Evolutionary conservation across 2,113 vertebrate genomes (phyloP).

Genomic region (Lagopus muta): DNA sequence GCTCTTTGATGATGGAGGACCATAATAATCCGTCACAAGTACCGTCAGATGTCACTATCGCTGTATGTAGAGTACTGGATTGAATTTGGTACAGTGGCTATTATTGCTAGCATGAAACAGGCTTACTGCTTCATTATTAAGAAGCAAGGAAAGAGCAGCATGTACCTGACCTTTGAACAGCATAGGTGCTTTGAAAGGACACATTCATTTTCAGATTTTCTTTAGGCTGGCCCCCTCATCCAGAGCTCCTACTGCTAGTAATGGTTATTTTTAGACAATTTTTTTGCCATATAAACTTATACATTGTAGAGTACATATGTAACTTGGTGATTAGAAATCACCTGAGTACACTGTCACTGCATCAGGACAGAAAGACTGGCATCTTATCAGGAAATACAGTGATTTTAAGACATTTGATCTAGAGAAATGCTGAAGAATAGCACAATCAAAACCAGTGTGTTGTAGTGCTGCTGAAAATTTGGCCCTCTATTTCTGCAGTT

Average conservation of each 20-base stretch:
- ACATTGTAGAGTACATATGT: background rate
- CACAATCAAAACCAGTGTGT: background rate
- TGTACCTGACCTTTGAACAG: background rate
- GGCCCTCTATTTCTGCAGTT: background rate
- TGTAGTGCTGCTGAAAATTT: background rate
- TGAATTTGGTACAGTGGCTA: background rate
- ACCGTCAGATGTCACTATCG: background rate
- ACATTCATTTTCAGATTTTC: background rate
- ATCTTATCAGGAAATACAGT: background rate
- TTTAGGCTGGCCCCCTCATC: background rate
- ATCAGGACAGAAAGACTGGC: background rate
- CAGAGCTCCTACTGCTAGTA: background rate
- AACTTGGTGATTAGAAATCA: background rate
- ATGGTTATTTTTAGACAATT: background rate
- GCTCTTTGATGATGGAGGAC: slow-evolving; percentile 23
- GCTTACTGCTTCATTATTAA: background rate
- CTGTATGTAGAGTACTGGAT: background rate
- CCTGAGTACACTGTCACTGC: background rate
- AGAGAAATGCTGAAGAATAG: background rate
- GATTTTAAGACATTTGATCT: background rate
- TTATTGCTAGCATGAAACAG: slow-evolving; percentile 19
- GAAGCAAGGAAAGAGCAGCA: background rate
- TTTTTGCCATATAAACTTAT: background rate
- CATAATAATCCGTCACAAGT: slow-evolving; percentile 31
- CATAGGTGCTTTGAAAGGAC: background rate